These are phyloP conservation scores for Leptinotarsa tumamoca DNA, from an alignment of 2,888 invertebrate species.

Conservation along the genomic window DNA sequence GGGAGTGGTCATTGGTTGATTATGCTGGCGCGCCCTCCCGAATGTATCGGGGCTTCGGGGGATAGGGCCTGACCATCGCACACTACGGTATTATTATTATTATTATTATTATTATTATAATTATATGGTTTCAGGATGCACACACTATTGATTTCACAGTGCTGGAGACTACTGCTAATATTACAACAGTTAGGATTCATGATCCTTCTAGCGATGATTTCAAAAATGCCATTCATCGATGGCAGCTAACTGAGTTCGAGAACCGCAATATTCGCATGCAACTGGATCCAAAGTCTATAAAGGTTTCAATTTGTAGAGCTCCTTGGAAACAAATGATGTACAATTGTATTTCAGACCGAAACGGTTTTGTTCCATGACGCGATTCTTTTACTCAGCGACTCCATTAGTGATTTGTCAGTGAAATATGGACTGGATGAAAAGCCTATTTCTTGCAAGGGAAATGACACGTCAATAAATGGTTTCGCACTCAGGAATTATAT, in stretches of 20 bases:
- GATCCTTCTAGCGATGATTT: constrained; percentile 70
- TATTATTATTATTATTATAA: too few species aligned
- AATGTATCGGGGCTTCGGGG: too few species aligned
- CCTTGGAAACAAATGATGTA: background rate
- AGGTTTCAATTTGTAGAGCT: constrained; percentile 26
- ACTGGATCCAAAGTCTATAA: constrained; percentile 38
- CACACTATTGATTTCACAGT: constrained; percentile 73
- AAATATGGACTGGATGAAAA: constrained; percentile 48
- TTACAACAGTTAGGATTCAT: constrained; percentile 77
- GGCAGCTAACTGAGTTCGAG: constrained; percentile 48
- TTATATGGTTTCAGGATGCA: constrained; percentile 68
- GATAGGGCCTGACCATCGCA: too few species aligned
- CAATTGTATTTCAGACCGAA: constrained; percentile 69
- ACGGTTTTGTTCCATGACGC: constrained; percentile 79
- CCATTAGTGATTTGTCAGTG: constrained; percentile 58
- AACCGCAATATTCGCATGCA: constrained; percentile 35
- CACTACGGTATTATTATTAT: too few species aligned
- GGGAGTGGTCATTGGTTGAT: too few species aligned
- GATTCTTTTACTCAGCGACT: constrained; percentile 73
- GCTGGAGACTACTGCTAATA: constrained; percentile 75
- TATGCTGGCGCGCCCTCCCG: too few species aligned
- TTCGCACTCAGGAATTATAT: constrained; percentile 75
- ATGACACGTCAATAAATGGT: constrained; percentile 71
- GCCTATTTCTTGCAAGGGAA: constrained; percentile 53
- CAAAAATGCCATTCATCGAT: constrained; percentile 43